Evolutionary conservation across 2,888 invertebrate genomes (phyloP), one percentile per base, ranked within the genome.

Genomic region (Odontocerum albicorne): DNA sequence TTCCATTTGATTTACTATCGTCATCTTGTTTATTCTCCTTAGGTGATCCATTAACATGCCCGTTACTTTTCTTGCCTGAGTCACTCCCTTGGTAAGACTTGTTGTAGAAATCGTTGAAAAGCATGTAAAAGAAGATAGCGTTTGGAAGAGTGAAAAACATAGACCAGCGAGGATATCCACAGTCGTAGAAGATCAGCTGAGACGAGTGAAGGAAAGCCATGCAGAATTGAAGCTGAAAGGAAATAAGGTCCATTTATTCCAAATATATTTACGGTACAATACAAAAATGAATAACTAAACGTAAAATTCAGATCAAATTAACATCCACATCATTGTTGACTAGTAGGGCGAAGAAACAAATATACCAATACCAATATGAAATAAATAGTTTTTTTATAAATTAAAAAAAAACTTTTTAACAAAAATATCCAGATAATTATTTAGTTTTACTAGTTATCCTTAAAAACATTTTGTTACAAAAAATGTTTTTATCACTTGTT

Each of bases 91-190:
- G 73, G 69, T 91, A 92, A 0, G 89, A 84, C 66, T 88, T 85
- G 65, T 87, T 86, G 73, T 96, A 96, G 78, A 96, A 96, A 66
- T 95, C 90, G 57, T 87, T 86, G 77, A 96, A 96, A 60, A 96
- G 82, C 68, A 91, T 85, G 72, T 94, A 92, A 80, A 96, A 96
- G 81, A 96, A 90, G 47, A 94, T 83, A 7, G 92, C 92, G 73
- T 96, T 96, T 7, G 91, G 88, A 15, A 93, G 81, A 45, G 93
- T 94, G 72, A 95, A 88, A 66, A 84, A 81, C 35, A 90, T 82
- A 6, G 88, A 84, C 84, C 88, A 90, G 63, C 85, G 80, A 2
- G 96, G 96, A 70, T 92, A 96, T 45, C 90, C 88, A 73, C 96
- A 96, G 64, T 92, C 90, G 66, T 87, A 86, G 75, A 90, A 85